Percentiles rank a stretch among this genome's conserved stretches.
These are phyloP conservation scores for Meles meles DNA, from an alignment of 2,113 vertebrate genomes.

Conservation along the genomic window DNA sequence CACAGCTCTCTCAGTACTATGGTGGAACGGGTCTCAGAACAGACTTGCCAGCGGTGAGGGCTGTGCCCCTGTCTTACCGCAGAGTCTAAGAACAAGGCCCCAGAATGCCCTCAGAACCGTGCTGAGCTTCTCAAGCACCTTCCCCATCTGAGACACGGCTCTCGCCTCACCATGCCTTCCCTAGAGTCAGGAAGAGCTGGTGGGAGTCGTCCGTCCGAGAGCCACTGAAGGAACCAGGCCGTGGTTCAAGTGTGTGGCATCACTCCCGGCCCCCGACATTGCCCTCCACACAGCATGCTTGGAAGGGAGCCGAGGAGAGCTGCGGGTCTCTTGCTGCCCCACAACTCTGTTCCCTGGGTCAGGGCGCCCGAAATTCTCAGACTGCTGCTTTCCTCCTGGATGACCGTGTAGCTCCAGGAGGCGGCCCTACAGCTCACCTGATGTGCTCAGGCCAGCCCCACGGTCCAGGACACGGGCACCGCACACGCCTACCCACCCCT, in stretches of 20 bases:
- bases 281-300: not conserved
- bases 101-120: not conserved
- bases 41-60: not conserved
- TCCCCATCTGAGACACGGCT: not conserved
- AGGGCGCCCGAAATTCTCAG: not conserved
- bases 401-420: not conserved
- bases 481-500: no score
- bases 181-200: not conserved
- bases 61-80: not conserved
- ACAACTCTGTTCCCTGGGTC: not conserved
- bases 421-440: rapidly evolving
- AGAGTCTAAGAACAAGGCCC: not conserved
- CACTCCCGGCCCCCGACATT: not conserved
- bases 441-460: not conserved
- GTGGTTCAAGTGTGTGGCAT: not conserved
- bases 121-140: not conserved
- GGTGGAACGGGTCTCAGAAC: not conserved
- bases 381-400: not conserved
- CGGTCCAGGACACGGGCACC: no score
- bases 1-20: not conserved
- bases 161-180: not conserved
- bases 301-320: not conserved
- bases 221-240: not conserved
- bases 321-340: not conserved
- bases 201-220: not conserved